A percentile compares a stretch with the other conserved stretches of the same genome.
phyloP scores from a whole-genome alignment of 2,113 vertebrate species.

The Lepidothrix coronata region DNA sequence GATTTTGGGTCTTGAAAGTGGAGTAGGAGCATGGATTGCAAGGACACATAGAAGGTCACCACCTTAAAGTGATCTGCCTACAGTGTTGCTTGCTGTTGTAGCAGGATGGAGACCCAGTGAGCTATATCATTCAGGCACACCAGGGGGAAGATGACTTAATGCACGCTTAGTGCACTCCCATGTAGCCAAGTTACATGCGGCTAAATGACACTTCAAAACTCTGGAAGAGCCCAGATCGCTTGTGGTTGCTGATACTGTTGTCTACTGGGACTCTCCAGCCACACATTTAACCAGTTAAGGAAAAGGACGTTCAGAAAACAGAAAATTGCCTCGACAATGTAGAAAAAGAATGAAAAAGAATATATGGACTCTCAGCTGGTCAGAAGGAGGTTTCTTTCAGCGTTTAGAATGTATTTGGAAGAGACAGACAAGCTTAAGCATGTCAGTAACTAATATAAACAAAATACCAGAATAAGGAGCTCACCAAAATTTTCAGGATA shows the following conservation, averaged over 20 bases:
- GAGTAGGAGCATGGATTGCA: neutral
- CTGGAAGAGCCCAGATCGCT: neutral
- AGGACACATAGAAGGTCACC: neutral
- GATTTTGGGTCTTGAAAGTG: neutral
- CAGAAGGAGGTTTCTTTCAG: neutral
- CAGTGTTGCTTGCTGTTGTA: neutral
- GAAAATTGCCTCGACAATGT: neutral
- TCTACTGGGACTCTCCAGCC: neutral
- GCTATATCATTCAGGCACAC: neutral
- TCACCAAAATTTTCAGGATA: neutral
- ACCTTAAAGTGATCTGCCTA: neutral
- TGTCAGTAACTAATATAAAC: neutral
- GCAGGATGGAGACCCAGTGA: neutral
- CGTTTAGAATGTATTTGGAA: neutral
- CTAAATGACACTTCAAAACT: neutral
- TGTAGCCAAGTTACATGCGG: neutral
- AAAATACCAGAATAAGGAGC: neutral
- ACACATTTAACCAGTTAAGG: neutral
- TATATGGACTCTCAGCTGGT: neutral
- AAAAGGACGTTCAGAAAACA: neutral
- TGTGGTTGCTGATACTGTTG: neutral
- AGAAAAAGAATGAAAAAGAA: neutral
- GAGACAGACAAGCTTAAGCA: neutral
- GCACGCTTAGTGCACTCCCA: neutral
- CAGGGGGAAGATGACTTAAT: neutral